Evolutionary conservation across 2,888 invertebrate species (phyloP).

Genomic region (Tipula vernalis): DNA sequence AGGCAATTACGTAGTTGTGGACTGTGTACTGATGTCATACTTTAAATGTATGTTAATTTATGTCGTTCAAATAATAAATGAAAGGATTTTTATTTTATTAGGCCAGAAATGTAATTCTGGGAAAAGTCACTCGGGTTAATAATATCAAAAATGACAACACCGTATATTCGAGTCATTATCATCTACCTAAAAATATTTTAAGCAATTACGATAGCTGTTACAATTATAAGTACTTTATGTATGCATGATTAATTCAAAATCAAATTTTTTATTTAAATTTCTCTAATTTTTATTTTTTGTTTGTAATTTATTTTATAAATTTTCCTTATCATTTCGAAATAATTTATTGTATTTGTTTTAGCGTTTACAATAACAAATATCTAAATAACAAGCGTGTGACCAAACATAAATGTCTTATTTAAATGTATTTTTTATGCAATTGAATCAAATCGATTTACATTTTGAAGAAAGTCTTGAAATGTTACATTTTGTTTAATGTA

Average conservation of each 20-base stretch:
- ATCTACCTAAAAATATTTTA: neutral
- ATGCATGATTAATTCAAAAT: constrained; percentile 4
- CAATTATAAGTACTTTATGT: neutral
- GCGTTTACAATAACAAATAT: neutral
- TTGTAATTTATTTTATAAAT: neutral
- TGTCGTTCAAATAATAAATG: too few relatives aligned
- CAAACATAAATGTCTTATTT: neutral
- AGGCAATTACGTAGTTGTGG: too few relatives aligned
- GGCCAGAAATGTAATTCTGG: too few relatives aligned
- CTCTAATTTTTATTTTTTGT: neutral
- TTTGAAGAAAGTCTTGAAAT: neutral
- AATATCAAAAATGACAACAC: too few relatives aligned
- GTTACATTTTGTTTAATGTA: neutral
- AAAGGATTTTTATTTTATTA: too few relatives aligned
- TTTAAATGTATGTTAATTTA: too few relatives aligned
- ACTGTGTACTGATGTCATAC: too few relatives aligned
- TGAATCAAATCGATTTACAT: neutral
- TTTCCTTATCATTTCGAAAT: neutral
- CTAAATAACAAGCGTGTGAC: neutral
- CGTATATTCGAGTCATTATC: too few relatives aligned
- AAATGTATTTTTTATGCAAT: neutral
- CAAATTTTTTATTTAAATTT: neutral
- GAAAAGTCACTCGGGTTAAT: too few relatives aligned
- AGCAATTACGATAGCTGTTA: neutral
- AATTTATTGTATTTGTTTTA: neutral